Evolutionary conservation across 2,113 vertebrate genomes (phyloP), one percentile per base, ranked within the genome.

Genomic region (Chitala chitala): DNA sequence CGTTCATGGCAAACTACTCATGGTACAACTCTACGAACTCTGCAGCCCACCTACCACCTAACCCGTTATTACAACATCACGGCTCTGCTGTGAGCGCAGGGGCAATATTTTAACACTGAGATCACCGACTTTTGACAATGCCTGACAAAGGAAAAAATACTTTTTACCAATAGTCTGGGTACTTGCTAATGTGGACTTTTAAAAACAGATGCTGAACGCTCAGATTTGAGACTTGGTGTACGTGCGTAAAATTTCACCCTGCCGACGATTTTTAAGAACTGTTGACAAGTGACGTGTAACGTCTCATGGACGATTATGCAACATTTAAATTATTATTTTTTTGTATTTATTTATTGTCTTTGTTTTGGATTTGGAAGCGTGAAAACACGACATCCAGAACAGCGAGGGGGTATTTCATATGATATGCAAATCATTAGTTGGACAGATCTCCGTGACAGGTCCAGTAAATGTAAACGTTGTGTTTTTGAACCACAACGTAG

Each of bases 1-100:
- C 93, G 3, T 95, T 95, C 82, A 84, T 95, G 85, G 90, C 94
- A 24, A 97, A 91, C 89, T 98, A 98, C 81, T 92, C 94, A 40
- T 98, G 96, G 96, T 98, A 96, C 78, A 92, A 93, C 68, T 86
- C 90, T 31, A 91, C 94, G 69, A 91, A 86, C 85, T 88, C 92
- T 70, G 75, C 90, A 1, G 80, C 91, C 40, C 94, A 95, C 83
- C 88, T 95, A 78, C 92, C 93, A 77, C 82, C 93, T 22, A 81
- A 87, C 1, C 84, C 92, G 51, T 88, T 93, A 68, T 85, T 94
- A 51, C 92, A 91, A 76, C 95, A 94, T 73, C 91, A 92, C 75
- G 94, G 86, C 85, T 84, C 93, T 50, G 86, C 92, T 7, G 84
- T 95, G 80, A 93, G 89, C 82, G 90, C 94, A 15, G 94, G 94